phyloP scores from a whole-genome alignment of 2,113 vertebrate genomes.

The Micronycteris hirsuta region DNA sequence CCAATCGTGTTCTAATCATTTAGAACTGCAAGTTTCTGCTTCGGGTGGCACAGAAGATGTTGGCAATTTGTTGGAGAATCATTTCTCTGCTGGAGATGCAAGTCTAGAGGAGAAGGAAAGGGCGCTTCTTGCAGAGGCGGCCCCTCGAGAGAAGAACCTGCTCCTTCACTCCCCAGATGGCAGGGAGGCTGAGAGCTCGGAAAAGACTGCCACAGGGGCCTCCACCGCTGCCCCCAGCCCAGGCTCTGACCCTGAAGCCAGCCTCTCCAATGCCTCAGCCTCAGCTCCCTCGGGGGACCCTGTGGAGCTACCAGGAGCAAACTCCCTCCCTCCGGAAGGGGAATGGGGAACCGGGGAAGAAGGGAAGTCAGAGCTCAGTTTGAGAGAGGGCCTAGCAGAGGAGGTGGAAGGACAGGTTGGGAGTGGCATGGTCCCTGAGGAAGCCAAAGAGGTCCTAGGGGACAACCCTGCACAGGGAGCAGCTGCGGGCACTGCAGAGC shows the following conservation, averaged over 20 bases:
- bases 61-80: conserved; percentile 70
- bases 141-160: conserved; percentile 60
- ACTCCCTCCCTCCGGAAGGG: not conserved
- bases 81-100: conserved; percentile 70
- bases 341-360: not conserved
- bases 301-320: not conserved
- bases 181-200: conserved; percentile 58
- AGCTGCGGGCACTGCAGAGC: not conserved
- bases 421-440: not conserved
- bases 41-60: conserved; percentile 78
- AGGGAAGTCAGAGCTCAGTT: not conserved
- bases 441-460: not conserved
- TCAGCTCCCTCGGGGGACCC: not conserved
- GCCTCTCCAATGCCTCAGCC: conserved; percentile 46
- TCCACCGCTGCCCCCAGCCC: conserved; percentile 13
- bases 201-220: conserved; percentile 19
- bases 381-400: not conserved
- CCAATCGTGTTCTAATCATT: conserved; percentile 85
- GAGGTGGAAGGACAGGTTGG: not conserved
- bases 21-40: conserved; percentile 78
- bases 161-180: conserved; percentile 55
- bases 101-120: conserved; percentile 77
- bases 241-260: conserved; percentile 59
- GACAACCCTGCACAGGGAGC: not conserved
- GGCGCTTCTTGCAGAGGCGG: conserved; percentile 62